Evolutionary conservation across 1,140 invertebrate genomes (phyloP).

Genomic region (Lepidotrigona ventralis): DNA sequence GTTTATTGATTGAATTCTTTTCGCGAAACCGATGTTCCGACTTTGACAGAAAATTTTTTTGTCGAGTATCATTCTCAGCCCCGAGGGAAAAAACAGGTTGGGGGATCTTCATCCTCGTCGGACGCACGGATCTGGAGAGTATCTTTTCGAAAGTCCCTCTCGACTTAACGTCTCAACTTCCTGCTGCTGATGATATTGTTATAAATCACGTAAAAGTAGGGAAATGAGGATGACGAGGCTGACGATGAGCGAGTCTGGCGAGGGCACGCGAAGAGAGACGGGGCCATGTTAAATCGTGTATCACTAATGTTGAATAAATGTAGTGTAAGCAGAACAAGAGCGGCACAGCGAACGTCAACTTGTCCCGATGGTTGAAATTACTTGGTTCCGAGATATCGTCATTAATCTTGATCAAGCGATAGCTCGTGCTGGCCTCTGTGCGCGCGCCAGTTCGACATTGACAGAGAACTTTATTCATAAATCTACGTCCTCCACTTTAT

Average conservation of each 20-base stretch:
- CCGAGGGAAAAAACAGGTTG: neutral
- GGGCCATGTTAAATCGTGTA: conserved; percentile 58
- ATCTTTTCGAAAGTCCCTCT: neutral
- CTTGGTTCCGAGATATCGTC: conserved; percentile 40
- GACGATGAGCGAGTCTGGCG: conserved; percentile 24
- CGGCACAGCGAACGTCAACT: conserved; percentile 27
- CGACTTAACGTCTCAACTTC: neutral
- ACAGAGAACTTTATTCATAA: conserved; percentile 54
- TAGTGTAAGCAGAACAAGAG: conserved; percentile 59
- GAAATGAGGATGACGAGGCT: conserved; percentile 15
- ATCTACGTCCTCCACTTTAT: conserved; percentile 31
- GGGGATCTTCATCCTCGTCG: neutral
- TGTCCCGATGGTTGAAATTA: conserved; percentile 60
- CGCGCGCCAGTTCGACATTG: conserved; percentile 22
- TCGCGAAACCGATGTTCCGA: no score
- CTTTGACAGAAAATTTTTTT: no score
- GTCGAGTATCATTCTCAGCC: neutral
- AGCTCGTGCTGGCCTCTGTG: conserved; percentile 13
- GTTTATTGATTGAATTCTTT: no score
- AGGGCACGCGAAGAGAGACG: neutral
- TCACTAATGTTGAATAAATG: conserved; percentile 64
- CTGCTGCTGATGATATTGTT: conserved; percentile 35
- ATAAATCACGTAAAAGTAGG: conserved; percentile 52
- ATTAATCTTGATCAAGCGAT: conserved; percentile 58
- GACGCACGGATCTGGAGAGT: neutral